Evolutionary conservation across 2,888 invertebrate genomes (phyloP).

Genomic region (Cacoxenus indagator): DNA sequence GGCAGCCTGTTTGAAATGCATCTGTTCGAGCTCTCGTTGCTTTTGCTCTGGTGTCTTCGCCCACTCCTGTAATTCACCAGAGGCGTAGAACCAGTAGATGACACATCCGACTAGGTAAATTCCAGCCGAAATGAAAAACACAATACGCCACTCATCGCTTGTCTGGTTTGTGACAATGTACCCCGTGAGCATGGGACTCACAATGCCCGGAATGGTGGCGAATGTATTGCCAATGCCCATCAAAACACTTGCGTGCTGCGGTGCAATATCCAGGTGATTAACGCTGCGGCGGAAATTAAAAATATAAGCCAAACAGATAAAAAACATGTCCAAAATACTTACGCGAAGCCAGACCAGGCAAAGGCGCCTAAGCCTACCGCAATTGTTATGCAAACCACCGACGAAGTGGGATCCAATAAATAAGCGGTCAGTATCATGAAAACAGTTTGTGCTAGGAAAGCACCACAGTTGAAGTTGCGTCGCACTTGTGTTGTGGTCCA

Average conservation of each 20-base stretch:
- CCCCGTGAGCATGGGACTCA: conserved; percentile 88
- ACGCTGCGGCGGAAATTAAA: conserved; percentile 72
- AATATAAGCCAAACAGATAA: not conserved
- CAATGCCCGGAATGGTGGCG: conserved; percentile 91
- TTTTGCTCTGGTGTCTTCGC: conserved; percentile 71
- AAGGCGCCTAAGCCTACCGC: conserved; percentile 93
- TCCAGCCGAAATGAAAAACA: conserved; percentile 87
- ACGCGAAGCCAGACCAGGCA: conserved; percentile 94
- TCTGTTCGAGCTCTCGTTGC: conserved; percentile 58
- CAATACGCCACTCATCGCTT: conserved; percentile 84
- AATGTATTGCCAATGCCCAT: conserved; percentile 94
- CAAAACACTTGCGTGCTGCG: conserved; percentile 89
- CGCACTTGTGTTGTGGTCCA: conserved; percentile 83
- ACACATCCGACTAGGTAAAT: conserved; percentile 88
- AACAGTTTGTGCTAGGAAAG: conserved; percentile 83
- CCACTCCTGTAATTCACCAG: conserved; percentile 89
- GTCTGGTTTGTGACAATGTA: conserved; percentile 81
- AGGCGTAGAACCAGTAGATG: conserved; percentile 85
- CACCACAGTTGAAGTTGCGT: conserved; percentile 81
- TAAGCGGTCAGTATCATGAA: conserved; percentile 90
- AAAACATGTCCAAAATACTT: conserved; percentile 49
- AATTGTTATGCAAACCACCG: conserved; percentile 86
- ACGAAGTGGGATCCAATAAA: conserved; percentile 76
- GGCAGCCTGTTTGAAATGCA: conserved; percentile 50
- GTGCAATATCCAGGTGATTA: conserved; percentile 91